phyloP scores from a whole-genome alignment of 2,113 vertebrate species.

The Naja naja region DNA sequence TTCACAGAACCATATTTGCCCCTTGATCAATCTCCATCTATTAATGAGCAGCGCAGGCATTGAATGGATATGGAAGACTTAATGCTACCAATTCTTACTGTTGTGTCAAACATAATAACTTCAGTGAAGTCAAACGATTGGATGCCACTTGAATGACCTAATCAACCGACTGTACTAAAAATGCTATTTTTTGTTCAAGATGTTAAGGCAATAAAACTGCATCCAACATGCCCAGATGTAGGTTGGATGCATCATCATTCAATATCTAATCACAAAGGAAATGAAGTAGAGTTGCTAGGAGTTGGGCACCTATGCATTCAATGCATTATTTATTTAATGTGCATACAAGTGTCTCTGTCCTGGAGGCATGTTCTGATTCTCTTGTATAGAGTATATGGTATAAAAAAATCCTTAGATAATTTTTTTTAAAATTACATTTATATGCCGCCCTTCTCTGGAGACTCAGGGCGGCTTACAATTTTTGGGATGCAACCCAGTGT shows the following conservation, averaged over 20 bases:
- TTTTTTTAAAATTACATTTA: too few relatives aligned
- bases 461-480: too few relatives aligned
- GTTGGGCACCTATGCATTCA: background rate
- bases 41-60: background rate
- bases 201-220: background rate
- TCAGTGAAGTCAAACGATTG: background rate
- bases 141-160: background rate
- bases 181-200: background rate
- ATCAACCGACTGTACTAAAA: background rate
- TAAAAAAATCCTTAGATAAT: background rate
- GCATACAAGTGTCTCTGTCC: background rate
- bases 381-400: background rate
- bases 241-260: background rate
- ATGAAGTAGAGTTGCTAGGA: background rate
- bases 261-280: background rate
- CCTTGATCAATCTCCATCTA: background rate
- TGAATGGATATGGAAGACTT: background rate
- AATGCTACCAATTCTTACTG: background rate
- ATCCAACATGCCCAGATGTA: background rate
- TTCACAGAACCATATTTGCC: background rate
- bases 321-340: background rate
- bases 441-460: too few relatives aligned
- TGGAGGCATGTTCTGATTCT: background rate
- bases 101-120: background rate
- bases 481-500: too few relatives aligned